Evolutionary conservation across 2,888 invertebrate genomes (phyloP).

Genomic region (Microchrysa polita): DNA sequence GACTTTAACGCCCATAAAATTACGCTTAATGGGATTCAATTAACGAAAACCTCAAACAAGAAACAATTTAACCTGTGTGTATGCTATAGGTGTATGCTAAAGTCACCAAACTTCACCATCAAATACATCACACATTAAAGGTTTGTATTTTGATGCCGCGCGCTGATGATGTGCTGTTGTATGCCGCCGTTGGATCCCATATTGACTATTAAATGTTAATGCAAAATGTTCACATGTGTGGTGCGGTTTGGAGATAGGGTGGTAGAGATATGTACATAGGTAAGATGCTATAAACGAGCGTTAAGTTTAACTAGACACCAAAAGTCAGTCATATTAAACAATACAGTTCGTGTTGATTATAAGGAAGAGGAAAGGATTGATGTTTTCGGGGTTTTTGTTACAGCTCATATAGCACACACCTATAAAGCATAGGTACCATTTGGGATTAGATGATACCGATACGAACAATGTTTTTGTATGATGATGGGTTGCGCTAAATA

Average conservation of each 20-base stretch:
- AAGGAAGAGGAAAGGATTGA: constrained; percentile 2
- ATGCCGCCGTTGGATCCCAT: not conserved
- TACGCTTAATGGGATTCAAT: constrained; percentile 65
- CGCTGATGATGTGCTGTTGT: constrained; percentile 1
- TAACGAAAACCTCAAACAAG: constrained; percentile 58
- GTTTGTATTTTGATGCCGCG: not conserved
- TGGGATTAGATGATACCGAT: too few relatives aligned
- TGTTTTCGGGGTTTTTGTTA: not conserved
- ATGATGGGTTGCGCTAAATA: constrained; percentile 15
- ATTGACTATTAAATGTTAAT: too few relatives aligned
- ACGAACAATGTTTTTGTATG: constrained; percentile 27
- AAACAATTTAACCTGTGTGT: constrained; percentile 38
- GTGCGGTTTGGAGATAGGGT: not conserved
- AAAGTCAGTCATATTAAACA: constrained; percentile 15
- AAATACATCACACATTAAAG: constrained; percentile 28
- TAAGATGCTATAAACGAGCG: too few relatives aligned
- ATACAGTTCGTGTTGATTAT: not conserved
- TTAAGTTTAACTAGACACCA: constrained; percentile 3
- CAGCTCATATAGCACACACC: too few relatives aligned
- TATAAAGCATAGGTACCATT: too few relatives aligned
- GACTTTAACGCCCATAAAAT: constrained; percentile 64
- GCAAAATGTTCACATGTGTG: constrained; percentile 33
- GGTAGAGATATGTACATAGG: too few relatives aligned
- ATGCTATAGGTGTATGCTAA: too few relatives aligned
- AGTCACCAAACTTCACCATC: constrained; percentile 39